Evolutionary conservation across 1,140 invertebrate genomes (phyloP), one percentile per base, ranked within the genome.

Genomic region (Popillia japonica): DNA sequence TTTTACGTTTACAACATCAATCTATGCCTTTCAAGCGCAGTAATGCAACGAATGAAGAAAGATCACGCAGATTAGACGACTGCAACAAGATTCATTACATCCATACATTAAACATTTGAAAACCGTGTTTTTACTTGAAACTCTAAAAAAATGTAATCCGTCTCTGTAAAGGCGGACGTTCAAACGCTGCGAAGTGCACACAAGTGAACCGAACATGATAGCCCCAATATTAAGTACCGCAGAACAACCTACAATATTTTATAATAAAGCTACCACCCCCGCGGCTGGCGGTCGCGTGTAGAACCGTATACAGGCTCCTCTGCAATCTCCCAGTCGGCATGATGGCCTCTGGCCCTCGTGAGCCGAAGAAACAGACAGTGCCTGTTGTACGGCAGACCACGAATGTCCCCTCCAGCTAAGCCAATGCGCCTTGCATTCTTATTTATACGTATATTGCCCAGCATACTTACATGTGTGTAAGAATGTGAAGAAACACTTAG

Each of bases 261-360:
- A 81, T 81, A 80, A 81, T 80, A 80, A 81, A 80, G 82, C 82
- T 81, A 81, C 82, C 83, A 83, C 83, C 83, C 83, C 83, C 83
- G 83, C 83, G 83, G 83, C 84, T 80, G 79, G 79, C 81, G 83
- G 84, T 84, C 84, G 84, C 83, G 84, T 85, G 83, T 83, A 81
- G 76, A 76, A 76, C 68, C 76, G 22, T 68, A 44, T 72, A 78
- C 76, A 23, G 73, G 73, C 80, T 83, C 78, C 77, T 76, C 80
- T 77, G 78, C 81, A 80, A 82, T 81, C 79, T 82, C 79, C 80
- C 81, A 78, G 83, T 81, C 76, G 78, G 83, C 83, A 83, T 83
- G 83, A 83, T 83, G 82, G 83, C 83, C 83, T 77, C 74, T 64
- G 83, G 83, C 79, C 78, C 80, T 83, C 81, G 80, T 82, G 80